These are phyloP conservation scores for Theropithecus gelada DNA, from an alignment of 2,113 vertebrate genomes.

Conservation along the genomic window DNA sequence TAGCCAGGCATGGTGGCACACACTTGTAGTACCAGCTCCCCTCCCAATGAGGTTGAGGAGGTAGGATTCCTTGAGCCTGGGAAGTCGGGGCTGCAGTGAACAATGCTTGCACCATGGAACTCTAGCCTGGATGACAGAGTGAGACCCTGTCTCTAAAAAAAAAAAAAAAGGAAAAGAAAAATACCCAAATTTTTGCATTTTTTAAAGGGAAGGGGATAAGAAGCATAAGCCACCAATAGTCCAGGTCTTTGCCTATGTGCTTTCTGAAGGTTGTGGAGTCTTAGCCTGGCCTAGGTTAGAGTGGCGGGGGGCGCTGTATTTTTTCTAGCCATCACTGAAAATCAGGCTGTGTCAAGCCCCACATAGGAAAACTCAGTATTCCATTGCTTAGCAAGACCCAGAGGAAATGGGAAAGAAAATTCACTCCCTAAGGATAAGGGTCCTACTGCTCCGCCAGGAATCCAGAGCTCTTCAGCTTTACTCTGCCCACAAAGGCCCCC, in stretches of 20 bases:
- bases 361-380: background rate
- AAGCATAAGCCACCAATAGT: background rate
- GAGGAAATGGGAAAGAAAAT: background rate
- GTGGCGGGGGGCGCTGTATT: background rate
- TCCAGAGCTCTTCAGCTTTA: constrained; percentile 1
- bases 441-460: background rate
- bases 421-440: background rate
- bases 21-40: no score
- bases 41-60: no score
- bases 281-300: background rate
- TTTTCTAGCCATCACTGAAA: background rate
- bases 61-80: no score
- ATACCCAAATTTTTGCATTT: background rate
- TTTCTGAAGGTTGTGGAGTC: background rate
- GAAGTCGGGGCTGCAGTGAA: background rate
- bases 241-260: background rate
- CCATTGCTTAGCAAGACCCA: background rate
- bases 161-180: background rate
- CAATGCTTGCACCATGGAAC: background rate
- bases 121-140: background rate
- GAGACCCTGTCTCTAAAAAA: background rate
- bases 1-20: no score
- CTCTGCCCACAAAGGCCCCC: background rate
- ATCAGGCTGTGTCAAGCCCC: background rate
- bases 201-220: background rate